Evolutionary conservation across 1,140 invertebrate genomes (phyloP), one percentile per base, ranked within the genome.

Genomic region (Drosophila pandora): DNA sequence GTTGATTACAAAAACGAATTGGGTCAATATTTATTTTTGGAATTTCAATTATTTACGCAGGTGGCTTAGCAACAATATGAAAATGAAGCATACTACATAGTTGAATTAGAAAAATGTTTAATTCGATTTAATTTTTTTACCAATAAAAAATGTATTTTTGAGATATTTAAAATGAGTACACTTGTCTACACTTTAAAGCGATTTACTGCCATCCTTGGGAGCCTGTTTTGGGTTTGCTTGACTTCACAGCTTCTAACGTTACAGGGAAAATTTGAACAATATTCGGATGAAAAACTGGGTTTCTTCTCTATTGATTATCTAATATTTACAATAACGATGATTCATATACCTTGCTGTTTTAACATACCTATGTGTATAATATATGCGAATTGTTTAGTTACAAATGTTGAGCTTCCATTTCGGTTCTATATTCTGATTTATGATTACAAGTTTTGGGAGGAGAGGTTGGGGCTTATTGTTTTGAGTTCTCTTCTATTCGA

Each of bases 381-480:
- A 30, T 54, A 53, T 67, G 17, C 13, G 61, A 65, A 55, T 48
- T 43, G 13, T 69, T 69, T 56, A 21, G 39, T 56, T 68, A 69
- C 65, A 69, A 69, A 69, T 69, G 65, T 57, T 68, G 63, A 68
- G 65, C 53, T 32, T 43, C 37, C 25, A 55, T 25, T 67, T 67
- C 9, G 25, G 37, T 43, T 64, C 9, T 21, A 2, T 22, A 23
- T 69, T 58, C 63, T 43, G 63, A 52, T 67, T 67, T 67, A 52
- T 32, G 47, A 34, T 67, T 64, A 45, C 17, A 67, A 67, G 47
- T 41, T 12, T 49, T 57, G 39, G 25, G 32, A 68, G 50, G 41
- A 23, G 54, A 21, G 59, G 34, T 7, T 34, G 54, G 13, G 59
- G 34, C 4, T 34, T 43, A 4, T 53, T 49, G 13, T 23, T 53